Evolutionary conservation across 1,140 invertebrate genomes (phyloP), one percentile per base, ranked within the genome.

Genomic region (Drosophila tsacasi): DNA sequence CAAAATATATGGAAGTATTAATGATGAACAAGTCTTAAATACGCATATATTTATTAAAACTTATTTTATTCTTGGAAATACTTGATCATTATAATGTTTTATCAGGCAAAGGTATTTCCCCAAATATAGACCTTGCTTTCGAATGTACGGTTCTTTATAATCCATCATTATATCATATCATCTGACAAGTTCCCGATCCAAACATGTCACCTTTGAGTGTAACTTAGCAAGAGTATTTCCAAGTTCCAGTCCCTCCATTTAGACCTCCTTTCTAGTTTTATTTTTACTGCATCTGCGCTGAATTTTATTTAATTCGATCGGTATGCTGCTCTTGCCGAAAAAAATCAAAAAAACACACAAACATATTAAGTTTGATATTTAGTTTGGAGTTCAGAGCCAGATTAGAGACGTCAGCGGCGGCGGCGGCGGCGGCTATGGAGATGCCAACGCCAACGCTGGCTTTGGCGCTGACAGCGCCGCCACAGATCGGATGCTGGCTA

Each of bases 291-390:
- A 42, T 44, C 72, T 62, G 68, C 39, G 68, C 69, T 69, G 69
- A 68, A 74, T 75, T 81, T 72, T 35, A 79, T 76, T 75, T 72
- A 69, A 80, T 66, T 81, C 82, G 61, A 79, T 85, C 44, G 69
- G 49, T 72, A 76, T 64, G 73, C 73, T 60, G 79, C 66, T 49
- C 50, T 76, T 60, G 68, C 59, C 47, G 65, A 81, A 76, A 68
- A 77, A 63, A 64, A 59, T 66, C 65, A 78, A 63, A 61, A 59
- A 61, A 54, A 62, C 40, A 76, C 35, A 83, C 46, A 63, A 61
- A 67, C 54, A 63, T 75, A 79, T 83, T 83, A 83, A 66, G 74
- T 77, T 85, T 79, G 83, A 72, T 87, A 87, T 87, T 87, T 87
- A 71, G 83, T 83, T 81, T 72, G 64, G 66, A 42, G 83, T 74